Conservation (phyloP, 1,140 invertebrate species). For the Listronotus oregonensis region DNA sequence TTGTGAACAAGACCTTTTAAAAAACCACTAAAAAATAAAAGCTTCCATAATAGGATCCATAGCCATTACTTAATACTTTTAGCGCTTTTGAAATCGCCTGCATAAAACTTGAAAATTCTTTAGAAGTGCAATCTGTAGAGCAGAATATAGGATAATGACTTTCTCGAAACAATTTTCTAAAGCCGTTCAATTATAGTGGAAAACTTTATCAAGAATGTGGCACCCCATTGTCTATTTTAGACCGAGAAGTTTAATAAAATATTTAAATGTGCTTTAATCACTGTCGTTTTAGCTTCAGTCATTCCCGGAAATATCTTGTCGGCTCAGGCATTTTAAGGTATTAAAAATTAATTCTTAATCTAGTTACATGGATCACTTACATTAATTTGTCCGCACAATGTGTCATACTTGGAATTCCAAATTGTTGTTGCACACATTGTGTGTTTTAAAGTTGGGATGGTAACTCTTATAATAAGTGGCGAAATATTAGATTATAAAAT, state of each 20-base stretch:
- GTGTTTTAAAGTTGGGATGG: no score
- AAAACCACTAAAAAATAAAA: conserved; percentile 35
- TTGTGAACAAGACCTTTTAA: conserved; percentile 10
- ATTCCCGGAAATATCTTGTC: background rate
- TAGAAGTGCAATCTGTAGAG: conserved; percentile 35
- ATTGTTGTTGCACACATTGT: no score
- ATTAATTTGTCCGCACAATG: no score
- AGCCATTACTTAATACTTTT: conserved; percentile 38
- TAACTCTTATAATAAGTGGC: no score
- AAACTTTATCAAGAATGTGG: conserved; percentile 40
- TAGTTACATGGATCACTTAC: background rate
- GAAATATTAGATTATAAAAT: no score
- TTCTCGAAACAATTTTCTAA: conserved; percentile 38
- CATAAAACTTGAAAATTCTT: conserved; percentile 33
- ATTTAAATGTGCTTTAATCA: conserved; percentile 31
- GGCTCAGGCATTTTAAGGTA: background rate
- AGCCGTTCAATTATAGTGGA: conserved; percentile 35
- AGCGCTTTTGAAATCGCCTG: conserved; percentile 28
- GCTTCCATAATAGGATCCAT: conserved; percentile 33
- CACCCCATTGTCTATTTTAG: conserved; percentile 38
- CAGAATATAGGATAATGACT: conserved; percentile 38
- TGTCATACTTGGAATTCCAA: no score
- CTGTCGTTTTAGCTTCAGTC: background rate
- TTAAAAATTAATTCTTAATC: conserved; percentile 1
- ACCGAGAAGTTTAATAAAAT: conserved; percentile 32